These are phyloP conservation scores for Diabrotica virgifera DNA, from an alignment of 1,140 invertebrate species.

Conservation along the genomic window DNA sequence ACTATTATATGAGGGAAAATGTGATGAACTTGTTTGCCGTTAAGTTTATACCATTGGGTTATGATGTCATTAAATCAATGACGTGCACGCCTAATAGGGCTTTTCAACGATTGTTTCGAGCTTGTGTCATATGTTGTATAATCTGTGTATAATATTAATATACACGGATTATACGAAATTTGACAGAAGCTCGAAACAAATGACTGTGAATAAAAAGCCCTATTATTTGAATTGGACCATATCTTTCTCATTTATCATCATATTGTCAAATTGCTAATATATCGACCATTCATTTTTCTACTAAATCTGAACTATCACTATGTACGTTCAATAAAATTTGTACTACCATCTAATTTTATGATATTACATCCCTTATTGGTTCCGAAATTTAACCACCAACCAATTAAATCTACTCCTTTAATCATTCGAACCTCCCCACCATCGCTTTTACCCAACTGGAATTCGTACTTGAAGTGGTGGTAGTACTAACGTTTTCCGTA, in stretches of 20 bases:
- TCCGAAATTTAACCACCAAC: background rate
- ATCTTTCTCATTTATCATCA: background rate
- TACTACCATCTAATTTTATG: background rate
- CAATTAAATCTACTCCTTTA: background rate
- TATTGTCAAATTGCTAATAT: background rate
- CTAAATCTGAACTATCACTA: background rate
- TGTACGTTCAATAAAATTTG: background rate
- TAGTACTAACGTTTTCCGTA: constrained; percentile 7
- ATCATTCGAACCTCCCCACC: constrained; percentile 46
- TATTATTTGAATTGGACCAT: background rate
- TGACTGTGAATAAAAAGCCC: too few species aligned
- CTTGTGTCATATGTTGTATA: too few species aligned
- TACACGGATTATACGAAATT: too few species aligned
- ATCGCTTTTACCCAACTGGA: constrained; percentile 47
- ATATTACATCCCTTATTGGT: background rate
- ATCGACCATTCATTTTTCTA: background rate
- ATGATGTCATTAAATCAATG: too few species aligned
- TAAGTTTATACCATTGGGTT: too few species aligned
- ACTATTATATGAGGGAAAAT: too few species aligned
- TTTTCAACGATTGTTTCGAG: too few species aligned
- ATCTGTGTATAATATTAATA: too few species aligned
- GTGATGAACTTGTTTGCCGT: too few species aligned
- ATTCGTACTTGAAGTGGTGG: background rate
- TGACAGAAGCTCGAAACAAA: too few species aligned
- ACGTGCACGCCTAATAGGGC: too few species aligned